phyloP scores from a whole-genome alignment of 2,113 vertebrate species.

The Antechinus stuartii region DNA sequence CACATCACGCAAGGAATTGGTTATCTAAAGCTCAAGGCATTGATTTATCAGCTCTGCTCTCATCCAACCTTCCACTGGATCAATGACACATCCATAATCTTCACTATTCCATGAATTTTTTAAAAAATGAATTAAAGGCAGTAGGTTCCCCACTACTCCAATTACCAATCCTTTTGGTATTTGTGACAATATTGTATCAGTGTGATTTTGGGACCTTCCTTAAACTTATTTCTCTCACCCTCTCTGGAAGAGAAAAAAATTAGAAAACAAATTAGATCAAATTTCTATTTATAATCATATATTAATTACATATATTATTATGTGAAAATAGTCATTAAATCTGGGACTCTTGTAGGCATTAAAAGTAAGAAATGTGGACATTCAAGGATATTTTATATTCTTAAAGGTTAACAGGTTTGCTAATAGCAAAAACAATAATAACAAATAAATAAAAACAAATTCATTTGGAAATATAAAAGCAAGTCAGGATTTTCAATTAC shows the following conservation, averaged over 20 bases:
- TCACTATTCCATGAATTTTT: neutral
- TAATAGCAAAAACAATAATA: neutral
- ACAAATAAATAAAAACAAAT: neutral
- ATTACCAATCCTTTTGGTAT: neutral
- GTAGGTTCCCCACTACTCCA: neutral
- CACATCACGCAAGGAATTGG: neutral
- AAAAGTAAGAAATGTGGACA: neutral
- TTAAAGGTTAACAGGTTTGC: neutral
- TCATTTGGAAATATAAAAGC: neutral
- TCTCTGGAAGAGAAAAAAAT: neutral
- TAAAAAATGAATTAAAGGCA: neutral
- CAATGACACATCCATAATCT: neutral
- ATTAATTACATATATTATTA: neutral
- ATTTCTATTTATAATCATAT: neutral
- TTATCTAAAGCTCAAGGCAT: neutral
- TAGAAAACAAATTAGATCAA: neutral
- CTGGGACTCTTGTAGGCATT: neutral
- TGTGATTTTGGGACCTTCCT: neutral
- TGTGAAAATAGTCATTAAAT: neutral
- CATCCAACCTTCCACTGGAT: neutral
- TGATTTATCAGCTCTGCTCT: neutral
- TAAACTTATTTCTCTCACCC: neutral
- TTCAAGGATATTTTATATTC: neutral
- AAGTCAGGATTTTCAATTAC: neutral
- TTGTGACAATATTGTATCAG: neutral